These are phyloP conservation scores for Aproaerema taeniolella DNA, from an alignment of 2,888 invertebrate genomes.

Conservation along the genomic window DNA sequence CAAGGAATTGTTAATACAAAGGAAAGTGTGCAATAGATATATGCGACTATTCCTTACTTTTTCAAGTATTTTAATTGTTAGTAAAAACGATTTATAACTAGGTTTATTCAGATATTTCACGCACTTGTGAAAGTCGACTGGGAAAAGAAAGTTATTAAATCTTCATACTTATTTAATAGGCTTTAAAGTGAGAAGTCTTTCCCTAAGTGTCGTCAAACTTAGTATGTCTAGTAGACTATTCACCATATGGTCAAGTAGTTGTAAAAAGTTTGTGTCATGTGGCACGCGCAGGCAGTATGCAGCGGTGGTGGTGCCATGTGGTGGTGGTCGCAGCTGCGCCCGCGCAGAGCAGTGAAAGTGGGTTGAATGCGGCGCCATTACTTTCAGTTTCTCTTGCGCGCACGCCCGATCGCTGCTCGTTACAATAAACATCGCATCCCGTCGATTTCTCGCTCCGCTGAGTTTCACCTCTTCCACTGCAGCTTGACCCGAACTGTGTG, in stretches of 20 bases:
- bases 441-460: slow-evolving; percentile 74
- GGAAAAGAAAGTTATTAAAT: too few relatives aligned
- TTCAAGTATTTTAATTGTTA: too few relatives aligned
- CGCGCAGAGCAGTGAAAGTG: slow-evolving; percentile 69
- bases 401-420: slow-evolving; percentile 66
- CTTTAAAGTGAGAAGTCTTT: too few relatives aligned
- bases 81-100: too few relatives aligned
- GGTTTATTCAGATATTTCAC: too few relatives aligned
- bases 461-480: slow-evolving; percentile 74
- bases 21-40: too few relatives aligned
- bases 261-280: not conserved
- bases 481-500: slow-evolving; percentile 50
- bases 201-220: too few relatives aligned
- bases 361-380: slow-evolving; percentile 73
- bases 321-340: slow-evolving; percentile 19
- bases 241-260: slow-evolving; percentile 2
- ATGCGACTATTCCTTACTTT: too few relatives aligned
- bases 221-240: not conserved
- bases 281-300: not conserved
- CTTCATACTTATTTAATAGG: too few relatives aligned
- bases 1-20: too few relatives aligned
- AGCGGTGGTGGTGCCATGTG: not conserved
- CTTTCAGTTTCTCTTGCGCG: slow-evolving; percentile 74
- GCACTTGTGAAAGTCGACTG: too few relatives aligned
- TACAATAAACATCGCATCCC: slow-evolving; percentile 76